phyloP scores from a whole-genome alignment of 2,797 vertebrate genomes.

The Catostomus latipinnis region DNA sequence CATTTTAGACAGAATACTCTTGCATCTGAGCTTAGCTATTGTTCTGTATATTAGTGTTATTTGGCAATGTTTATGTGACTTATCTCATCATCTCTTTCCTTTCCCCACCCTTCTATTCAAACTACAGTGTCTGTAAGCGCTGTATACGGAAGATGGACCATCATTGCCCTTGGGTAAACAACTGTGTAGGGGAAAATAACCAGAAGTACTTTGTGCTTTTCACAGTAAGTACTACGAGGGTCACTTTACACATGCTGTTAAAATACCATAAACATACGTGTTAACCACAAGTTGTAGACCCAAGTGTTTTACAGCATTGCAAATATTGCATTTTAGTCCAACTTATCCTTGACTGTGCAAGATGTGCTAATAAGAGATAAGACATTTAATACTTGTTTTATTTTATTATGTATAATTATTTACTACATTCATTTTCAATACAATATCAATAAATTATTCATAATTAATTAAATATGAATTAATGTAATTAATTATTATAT shows the following conservation, averaged over 20 bases:
- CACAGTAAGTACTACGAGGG: slow-evolving; percentile 86
- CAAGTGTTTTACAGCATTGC: too few relatives aligned
- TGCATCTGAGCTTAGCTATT: not conserved
- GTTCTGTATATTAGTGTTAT: not conserved
- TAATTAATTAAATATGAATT: too few relatives aligned
- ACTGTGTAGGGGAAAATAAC: slow-evolving; percentile 98
- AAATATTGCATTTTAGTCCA: not conserved
- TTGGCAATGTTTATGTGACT: not conserved
- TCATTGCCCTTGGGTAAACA: slow-evolving; percentile 99
- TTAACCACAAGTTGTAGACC: not conserved
- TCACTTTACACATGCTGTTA: not conserved
- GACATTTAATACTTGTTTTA: too few relatives aligned
- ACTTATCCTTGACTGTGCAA: not conserved
- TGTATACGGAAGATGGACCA: slow-evolving; percentile 99
- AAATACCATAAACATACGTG: not conserved
- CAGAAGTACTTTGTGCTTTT: slow-evolving; percentile 99
- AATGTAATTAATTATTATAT: not conserved
- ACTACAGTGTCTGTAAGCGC: slow-evolving; percentile 91
- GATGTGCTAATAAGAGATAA: not conserved
- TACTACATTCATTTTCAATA: too few relatives aligned
- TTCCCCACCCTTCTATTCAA: not conserved
- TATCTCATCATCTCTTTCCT: not conserved
- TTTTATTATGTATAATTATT: too few relatives aligned
- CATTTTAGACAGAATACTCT: not conserved
- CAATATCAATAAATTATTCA: too few relatives aligned